A percentile compares a stretch with the other conserved stretches of the same genome.
phyloP scores from a whole-genome alignment of 2,797 vertebrate genomes.

The Hippocampus kuda region DNA sequence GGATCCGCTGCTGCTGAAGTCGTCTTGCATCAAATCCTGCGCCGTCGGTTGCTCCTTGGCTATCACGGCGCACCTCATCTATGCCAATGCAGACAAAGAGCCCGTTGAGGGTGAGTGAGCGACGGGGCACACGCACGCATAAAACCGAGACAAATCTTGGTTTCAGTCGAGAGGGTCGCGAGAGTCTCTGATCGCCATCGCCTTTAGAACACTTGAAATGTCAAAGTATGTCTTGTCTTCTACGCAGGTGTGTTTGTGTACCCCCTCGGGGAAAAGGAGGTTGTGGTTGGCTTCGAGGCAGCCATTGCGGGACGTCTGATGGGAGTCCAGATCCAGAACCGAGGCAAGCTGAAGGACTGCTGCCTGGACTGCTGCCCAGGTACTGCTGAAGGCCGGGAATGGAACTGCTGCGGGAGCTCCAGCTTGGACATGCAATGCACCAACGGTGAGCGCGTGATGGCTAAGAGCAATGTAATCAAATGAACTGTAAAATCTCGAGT shows the following conservation, averaged over 20 bases:
- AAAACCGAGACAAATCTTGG: not conserved
- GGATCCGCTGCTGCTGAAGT: conserved; percentile 83
- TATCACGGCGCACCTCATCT: conserved; percentile 79
- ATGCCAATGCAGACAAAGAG: conserved; percentile 75
- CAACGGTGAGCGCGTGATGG: conserved; percentile 65
- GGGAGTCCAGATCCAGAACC: conserved; percentile 80
- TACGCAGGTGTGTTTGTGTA: conserved; percentile 87
- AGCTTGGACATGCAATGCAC: conserved; percentile 72
- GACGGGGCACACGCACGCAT: not conserved
- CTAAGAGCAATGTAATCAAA: no score
- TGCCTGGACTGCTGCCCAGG: conserved; percentile 71
- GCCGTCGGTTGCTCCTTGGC: conserved; percentile 86
- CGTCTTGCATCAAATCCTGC: conserved; percentile 84
- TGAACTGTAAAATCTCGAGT: no score
- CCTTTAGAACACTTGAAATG: not conserved
- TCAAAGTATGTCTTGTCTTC: not conserved
- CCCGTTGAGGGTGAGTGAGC: conserved; percentile 79
- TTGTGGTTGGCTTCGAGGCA: conserved; percentile 84
- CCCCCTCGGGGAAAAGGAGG: conserved; percentile 84
- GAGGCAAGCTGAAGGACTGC: conserved; percentile 73
- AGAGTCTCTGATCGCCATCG: not conserved
- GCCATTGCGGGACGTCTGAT: conserved; percentile 70
- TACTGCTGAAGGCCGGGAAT: conserved; percentile 61
- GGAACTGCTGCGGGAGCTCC: conserved; percentile 63
- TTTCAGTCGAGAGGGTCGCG: not conserved